A percentile compares a stretch with the other conserved stretches of the same genome.
These are phyloP conservation scores for Simalia tracyae DNA, from an alignment of 2,797 vertebrate species.

Conservation along the genomic window DNA sequence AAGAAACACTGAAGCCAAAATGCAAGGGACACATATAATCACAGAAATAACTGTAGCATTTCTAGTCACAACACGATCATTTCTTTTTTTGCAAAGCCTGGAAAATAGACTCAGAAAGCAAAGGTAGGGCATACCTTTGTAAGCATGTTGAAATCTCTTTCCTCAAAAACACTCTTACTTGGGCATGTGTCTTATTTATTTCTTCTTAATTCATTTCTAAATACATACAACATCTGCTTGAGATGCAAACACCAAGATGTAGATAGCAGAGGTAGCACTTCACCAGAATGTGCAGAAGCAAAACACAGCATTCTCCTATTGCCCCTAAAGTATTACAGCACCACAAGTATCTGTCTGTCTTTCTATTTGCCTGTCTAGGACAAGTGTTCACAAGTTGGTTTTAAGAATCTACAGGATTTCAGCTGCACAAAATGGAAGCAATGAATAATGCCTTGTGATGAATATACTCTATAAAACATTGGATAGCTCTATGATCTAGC, in stretches of 20 bases:
- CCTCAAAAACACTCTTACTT: background rate
- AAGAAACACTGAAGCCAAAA: background rate
- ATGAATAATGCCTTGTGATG: background rate
- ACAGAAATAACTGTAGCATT: background rate
- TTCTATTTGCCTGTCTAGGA: background rate
- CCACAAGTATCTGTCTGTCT: background rate
- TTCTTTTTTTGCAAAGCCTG: background rate
- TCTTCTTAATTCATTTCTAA: background rate
- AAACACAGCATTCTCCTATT: background rate
- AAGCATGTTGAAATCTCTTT: background rate
- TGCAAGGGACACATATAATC: too few relatives aligned
- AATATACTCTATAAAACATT: background rate
- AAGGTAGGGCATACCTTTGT: background rate
- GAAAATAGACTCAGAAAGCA: background rate
- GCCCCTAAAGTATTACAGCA: background rate
- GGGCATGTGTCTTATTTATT: background rate
- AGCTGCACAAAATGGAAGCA: background rate
- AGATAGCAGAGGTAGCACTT: background rate
- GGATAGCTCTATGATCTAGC: background rate
- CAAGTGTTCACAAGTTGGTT: background rate
- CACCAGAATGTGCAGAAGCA: background rate
- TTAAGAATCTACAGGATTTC: background rate
- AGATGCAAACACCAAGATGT: background rate
- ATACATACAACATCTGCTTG: background rate
- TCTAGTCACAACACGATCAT: background rate